Evolutionary conservation across 2,888 invertebrate species (phyloP).

Genomic region (Dynastes tityus): DNA sequence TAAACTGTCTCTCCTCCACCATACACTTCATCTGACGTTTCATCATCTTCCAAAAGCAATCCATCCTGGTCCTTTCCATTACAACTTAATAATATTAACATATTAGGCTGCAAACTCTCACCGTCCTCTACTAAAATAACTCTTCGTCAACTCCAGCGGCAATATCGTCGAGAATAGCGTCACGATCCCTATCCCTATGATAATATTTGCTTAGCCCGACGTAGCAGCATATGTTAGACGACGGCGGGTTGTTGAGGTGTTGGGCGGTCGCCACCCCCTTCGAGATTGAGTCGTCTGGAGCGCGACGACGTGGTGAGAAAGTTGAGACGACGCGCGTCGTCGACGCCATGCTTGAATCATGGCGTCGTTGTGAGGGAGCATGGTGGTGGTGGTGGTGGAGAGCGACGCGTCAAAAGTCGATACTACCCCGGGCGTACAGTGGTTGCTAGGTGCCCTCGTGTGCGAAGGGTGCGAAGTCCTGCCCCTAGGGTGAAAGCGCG

Average conservation of each 20-base stretch:
- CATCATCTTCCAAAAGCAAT: too few species aligned
- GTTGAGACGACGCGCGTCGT: slow-evolving; percentile 34
- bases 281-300: not conserved
- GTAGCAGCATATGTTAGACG: slow-evolving; percentile 1
- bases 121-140: not conserved
- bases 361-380: slow-evolving; percentile 51
- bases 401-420: slow-evolving; percentile 50
- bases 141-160: not conserved
- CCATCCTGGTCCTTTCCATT: too few species aligned
- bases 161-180: too few species aligned
- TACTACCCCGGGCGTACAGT: slow-evolving; percentile 38
- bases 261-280: not conserved
- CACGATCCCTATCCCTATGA: not conserved
- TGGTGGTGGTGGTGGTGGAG: slow-evolving; percentile 9
- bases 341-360: slow-evolving; percentile 58
- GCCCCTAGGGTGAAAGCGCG: slow-evolving; percentile 30
- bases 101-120: too few species aligned
- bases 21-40: too few species aligned
- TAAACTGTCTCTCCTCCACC: too few species aligned
- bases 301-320: slow-evolving; percentile 11
- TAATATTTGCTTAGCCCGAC: not conserved
- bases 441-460: slow-evolving; percentile 28
- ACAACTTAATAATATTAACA: too few species aligned
- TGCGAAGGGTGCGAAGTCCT: slow-evolving; percentile 23
- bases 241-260: slow-evolving; percentile 3